Evolutionary conservation across 2,113 vertebrate genomes (phyloP).

Genomic region (Aplodontia rufa): DNA sequence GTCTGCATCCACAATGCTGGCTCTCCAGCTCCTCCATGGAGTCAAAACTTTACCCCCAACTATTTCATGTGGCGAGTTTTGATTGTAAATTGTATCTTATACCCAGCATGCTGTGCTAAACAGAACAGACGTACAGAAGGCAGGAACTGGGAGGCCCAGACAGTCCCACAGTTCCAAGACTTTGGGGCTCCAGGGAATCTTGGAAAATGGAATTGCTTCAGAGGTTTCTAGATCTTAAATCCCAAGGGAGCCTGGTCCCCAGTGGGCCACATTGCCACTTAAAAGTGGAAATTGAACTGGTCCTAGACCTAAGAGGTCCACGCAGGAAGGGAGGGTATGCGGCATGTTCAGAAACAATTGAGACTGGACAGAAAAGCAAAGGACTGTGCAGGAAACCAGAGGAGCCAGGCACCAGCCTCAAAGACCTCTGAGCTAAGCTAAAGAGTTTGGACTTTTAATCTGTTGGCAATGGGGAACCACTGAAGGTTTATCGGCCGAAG

Average conservation of each 20-base stretch:
- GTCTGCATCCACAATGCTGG: neutral
- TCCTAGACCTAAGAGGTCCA: neutral
- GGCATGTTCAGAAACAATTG: neutral
- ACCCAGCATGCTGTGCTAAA: neutral
- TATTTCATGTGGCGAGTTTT: neutral
- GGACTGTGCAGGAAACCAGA: neutral
- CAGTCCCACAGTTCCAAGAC: rapidly evolving
- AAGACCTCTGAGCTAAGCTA: neutral
- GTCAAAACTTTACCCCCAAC: neutral
- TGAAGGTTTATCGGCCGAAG: neutral
- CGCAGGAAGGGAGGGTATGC: rapidly evolving
- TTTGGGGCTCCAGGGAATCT: neutral
- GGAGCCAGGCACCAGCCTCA: neutral
- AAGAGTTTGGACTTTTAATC: constrained; percentile 57
- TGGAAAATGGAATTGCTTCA: neutral
- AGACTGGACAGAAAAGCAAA: neutral
- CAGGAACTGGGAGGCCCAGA: neutral
- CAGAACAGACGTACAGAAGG: neutral
- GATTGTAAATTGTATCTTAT: neutral
- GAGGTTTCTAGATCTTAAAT: neutral
- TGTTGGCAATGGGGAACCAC: neutral
- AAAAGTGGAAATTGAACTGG: neutral
- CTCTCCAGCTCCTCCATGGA: neutral
- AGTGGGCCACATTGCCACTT: rapidly evolving
- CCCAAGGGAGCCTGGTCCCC: neutral